A percentile compares a stretch with the other conserved stretches of the same genome.
phyloP scores from a whole-genome alignment of 2,113 vertebrate genomes.

The Chlorodrepanis virens region DNA sequence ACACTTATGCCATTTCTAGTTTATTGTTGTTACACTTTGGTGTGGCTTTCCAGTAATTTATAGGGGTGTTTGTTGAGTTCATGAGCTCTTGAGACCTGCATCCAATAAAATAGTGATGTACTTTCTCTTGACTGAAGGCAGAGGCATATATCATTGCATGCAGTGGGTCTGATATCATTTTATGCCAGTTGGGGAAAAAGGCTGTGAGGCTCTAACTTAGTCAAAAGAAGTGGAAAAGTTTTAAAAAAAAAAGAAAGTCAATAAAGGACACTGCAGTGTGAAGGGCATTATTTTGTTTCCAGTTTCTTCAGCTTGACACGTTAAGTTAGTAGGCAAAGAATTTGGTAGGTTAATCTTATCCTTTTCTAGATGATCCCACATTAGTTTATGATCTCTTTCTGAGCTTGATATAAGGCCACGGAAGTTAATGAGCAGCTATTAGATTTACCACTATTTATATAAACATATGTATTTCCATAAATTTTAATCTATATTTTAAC shows the following conservation, averaged over 20 bases:
- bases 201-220: conserved; percentile 60
- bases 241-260: not conserved
- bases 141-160: conserved; percentile 69
- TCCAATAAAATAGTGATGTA: conserved; percentile 74
- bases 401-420: not conserved
- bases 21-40: conserved; percentile 68
- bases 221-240: conserved; percentile 44
- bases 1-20: conserved; percentile 63
- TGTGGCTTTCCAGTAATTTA: conserved; percentile 72
- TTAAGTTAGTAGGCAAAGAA: not conserved
- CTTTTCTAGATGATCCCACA: not conserved
- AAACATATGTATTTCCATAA: not conserved
- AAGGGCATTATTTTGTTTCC: not conserved
- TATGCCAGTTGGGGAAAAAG: conserved; percentile 57
- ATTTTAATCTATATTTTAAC: conserved; percentile 18
- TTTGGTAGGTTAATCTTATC: not conserved
- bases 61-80: conserved; percentile 70
- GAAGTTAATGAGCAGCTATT: conserved; percentile 25
- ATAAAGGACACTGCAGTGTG: not conserved
- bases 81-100: conserved; percentile 69
- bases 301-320: not conserved
- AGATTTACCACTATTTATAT: conserved; percentile 29
- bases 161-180: conserved; percentile 74
- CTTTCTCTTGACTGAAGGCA: conserved; percentile 74
- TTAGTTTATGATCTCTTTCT: not conserved